Evolutionary conservation across 2,888 invertebrate species (phyloP).

Genomic region (Atethmia centrago): DNA sequence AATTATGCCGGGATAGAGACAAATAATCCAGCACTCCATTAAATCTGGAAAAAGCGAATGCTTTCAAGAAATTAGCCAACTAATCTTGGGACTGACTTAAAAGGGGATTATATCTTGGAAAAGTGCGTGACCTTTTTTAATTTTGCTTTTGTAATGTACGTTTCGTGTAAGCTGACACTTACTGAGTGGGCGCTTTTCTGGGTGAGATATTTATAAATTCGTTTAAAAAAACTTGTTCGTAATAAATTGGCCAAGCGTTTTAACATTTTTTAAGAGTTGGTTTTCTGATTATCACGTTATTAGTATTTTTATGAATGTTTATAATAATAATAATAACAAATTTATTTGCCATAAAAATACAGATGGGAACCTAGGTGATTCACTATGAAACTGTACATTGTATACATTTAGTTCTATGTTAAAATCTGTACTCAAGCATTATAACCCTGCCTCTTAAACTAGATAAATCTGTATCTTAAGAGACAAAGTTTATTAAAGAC

Average conservation of each 20-base stretch:
- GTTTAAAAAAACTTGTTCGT: neutral
- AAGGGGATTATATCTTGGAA: slow-evolving; percentile 74
- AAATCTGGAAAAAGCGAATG: slow-evolving; percentile 84
- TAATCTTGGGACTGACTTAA: slow-evolving; percentile 80
- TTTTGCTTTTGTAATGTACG: slow-evolving; percentile 61
- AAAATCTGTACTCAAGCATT: too few relatives aligned
- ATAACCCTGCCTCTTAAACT: too few relatives aligned
- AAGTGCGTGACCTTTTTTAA: slow-evolving; percentile 73
- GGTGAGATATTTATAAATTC: slow-evolving; percentile 14
- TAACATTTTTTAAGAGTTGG: neutral
- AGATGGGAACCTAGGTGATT: too few relatives aligned
- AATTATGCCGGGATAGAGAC: slow-evolving; percentile 81
- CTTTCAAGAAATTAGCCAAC: slow-evolving; percentile 86
- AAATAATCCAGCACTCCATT: slow-evolving; percentile 83
- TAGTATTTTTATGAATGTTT: neutral
- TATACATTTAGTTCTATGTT: too few relatives aligned
- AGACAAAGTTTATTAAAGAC: too few relatives aligned
- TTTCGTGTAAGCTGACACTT: slow-evolving; percentile 55
- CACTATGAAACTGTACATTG: too few relatives aligned
- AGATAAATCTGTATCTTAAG: too few relatives aligned
- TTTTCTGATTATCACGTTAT: neutral
- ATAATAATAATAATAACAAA: too few relatives aligned
- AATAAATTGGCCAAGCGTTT: slow-evolving; percentile 6
- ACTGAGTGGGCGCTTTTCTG: slow-evolving; percentile 28
- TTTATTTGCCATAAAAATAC: too few relatives aligned